Evolutionary conservation across 2,888 invertebrate genomes (phyloP), one percentile per base, ranked within the genome.

Genomic region (Himalopsyche tibetana): DNA sequence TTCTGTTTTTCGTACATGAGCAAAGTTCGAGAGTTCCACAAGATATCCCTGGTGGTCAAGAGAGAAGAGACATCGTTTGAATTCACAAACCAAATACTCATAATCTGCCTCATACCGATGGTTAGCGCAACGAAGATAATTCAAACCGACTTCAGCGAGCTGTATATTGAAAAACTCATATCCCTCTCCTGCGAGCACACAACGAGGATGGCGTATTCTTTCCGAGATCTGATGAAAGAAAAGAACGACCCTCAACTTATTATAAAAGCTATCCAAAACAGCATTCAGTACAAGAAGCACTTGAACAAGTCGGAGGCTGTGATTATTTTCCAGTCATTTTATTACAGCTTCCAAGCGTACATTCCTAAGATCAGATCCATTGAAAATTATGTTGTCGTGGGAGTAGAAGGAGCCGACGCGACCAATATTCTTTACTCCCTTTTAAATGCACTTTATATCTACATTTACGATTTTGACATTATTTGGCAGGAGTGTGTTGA

Each of bases 401-500:
- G 88, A n/a, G 86, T 87, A 6, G 86, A 88, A 42, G 56, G 80
- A 69, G 86, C 84, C 63, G 88, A 88, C 55, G 81, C 86, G 83
- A 90, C 92, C 6, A 89, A 91, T 74, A 94, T 96, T 42, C 91
- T 96, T 90, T 94, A 94, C 12, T 94, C 95, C n/a, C 93, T 96
- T 0, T 91, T 97, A 86, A 95, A 96, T 85, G 94, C 94, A 0
- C 91, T 96, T 15, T 92, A 94, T 38, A 92, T 93, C 0, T 91
- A 96, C 79, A 95, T 96, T 5, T 94, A 95, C 86, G 94, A 95
- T 81, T 95, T 95, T 89, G 94, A 95, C 87, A 95, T 97, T 17
- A 95, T 95, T 55, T 97, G 97, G 97, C 94, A 95, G 86, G 96
- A 96, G 89, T 96, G 96, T 86, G 93, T 96, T 4, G 96, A 97